Evolutionary conservation across 2,888 invertebrate genomes (phyloP), one percentile per base, ranked within the genome.

Genomic region (Athalia cordata): DNA sequence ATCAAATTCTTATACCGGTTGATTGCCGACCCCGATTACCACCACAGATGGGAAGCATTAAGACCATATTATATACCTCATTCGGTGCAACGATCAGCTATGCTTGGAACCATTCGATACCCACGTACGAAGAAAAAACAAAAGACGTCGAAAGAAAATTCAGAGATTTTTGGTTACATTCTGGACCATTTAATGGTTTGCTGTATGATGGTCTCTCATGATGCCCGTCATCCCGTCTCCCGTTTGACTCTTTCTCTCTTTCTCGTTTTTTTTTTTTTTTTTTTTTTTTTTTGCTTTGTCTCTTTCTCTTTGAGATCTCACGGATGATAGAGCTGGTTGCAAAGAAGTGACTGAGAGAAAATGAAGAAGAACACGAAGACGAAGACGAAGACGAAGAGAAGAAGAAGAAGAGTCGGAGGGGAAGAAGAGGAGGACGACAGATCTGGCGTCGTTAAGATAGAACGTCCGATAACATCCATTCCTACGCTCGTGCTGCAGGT

Each of bases 381-480:
- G 6, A 43, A 64, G 13, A 11, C n/a, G n/a, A n/a, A 59, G n/a
- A 59, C 8, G 59, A 11, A 5, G 29, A 64, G 6, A 43, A 64
- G 13, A 11, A 43, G 59, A 47, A 70, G 57, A 47, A 76, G 49
- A 43, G 62, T 68, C 11, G 50, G 64, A 55, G 62, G 68, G 74
- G 49, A 64, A 52, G 62, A 52, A 72, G 74, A 65, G 55, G 74
- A 74, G 78, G 45, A 64, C 78, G 78, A 78, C 78, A 78, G 78
- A 78, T 78, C 78, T 78, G 78, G 78, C 78, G 78, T 78, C 78
- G 78, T 78, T 78, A 78, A 78, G 78, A 78, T 78, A 78, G 78
- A 78, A 72, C 72, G 52, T 72, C 78, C 64, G 78, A 78, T 78
- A 78, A 64, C 74, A 64, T 78, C 74, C 75, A 64, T 75, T 75